phyloP scores from a whole-genome alignment of 2,888 invertebrate species.

The Cremastinae sp. region DNA sequence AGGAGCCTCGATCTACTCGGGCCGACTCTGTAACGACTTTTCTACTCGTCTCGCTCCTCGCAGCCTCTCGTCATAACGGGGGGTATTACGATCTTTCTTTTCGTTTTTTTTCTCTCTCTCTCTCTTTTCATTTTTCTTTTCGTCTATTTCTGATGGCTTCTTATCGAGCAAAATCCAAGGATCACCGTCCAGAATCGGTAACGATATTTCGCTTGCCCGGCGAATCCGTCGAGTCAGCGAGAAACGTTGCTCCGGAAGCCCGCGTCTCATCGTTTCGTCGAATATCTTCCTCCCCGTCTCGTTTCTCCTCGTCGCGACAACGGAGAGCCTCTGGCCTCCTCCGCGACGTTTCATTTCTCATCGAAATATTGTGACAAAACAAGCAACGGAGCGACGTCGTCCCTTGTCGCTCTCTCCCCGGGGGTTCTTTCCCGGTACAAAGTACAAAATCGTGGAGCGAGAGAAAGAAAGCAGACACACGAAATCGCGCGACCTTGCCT shows the following conservation, averaged over 20 bases:
- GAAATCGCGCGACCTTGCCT: slow-evolving; percentile 28
- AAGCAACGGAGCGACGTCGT: slow-evolving; percentile 12
- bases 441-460: not conserved
- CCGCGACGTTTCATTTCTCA: slow-evolving; percentile 14
- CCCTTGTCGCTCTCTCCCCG: slow-evolving; percentile 3
- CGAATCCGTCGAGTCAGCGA: too few species aligned
- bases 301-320: slow-evolving; percentile 28
- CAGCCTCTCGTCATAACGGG: slow-evolving; percentile 55
- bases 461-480: slow-evolving; percentile 2
- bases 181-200: too few species aligned
- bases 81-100: slow-evolving; percentile 46
- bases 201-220: too few species aligned
- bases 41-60: slow-evolving; percentile 57
- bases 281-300: slow-evolving; percentile 3
- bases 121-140: slow-evolving; percentile 11
- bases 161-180: too few species aligned
- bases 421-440: not conserved
- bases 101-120: slow-evolving; percentile 23
- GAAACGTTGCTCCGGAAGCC: too few species aligned
- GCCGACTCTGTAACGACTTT: slow-evolving; percentile 55
- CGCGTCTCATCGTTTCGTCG: too few species aligned
- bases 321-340: slow-evolving; percentile 10
- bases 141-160: slow-evolving; percentile 21
- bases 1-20: slow-evolving; percentile 22
- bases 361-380: slow-evolving; percentile 3